Evolutionary conservation across 1,140 invertebrate species (phyloP).

Genomic region (silkworm (Bombyx mori)): ASM3026992v2 NC_085111.1:5038501-5039000

Average conservation of each 20-base stretch:
- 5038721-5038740: constrained; percentile 47
- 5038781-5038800: constrained; percentile 57
- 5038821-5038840: constrained; percentile 51
- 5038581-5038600: constrained; percentile 27
- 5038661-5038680: too few species aligned
- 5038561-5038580: neutral
- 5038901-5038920: constrained; percentile 36
- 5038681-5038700: too few species aligned
- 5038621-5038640: too few species aligned
- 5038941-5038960: constrained; percentile 5
- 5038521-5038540: too few species aligned
- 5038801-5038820: constrained; percentile 37
- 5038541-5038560: neutral
- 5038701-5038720: too few species aligned
- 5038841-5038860: constrained; percentile 43
- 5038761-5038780: constrained; percentile 68
- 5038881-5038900: constrained; percentile 46
- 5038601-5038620: constrained; percentile 17
- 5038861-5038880: constrained; percentile 52
- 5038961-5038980: constrained; percentile 1
- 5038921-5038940: constrained; percentile 1
- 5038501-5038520: constrained; percentile 15
- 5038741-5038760: constrained; percentile 53
- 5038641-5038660: too few species aligned
- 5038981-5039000: too few species aligned